phyloP scores from a whole-genome alignment of 1,140 invertebrate genomes.

The Apis dorsata region DNA sequence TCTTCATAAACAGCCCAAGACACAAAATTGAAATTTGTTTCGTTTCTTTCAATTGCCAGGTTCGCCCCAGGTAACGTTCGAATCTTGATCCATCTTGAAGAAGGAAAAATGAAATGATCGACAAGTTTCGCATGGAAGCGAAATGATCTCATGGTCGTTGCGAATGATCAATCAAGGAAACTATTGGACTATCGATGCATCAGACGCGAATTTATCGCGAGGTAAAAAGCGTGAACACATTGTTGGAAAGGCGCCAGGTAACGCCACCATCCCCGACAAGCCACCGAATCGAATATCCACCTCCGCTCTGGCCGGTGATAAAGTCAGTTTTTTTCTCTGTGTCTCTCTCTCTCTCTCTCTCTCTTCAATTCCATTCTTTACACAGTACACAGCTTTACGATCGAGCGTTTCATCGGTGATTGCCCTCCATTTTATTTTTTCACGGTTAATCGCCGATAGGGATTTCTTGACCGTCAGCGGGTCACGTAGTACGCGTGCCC shows the following conservation, averaged over 20 bases:
- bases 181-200: not conserved
- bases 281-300: constrained; percentile 12
- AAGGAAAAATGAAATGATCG: too few relatives aligned
- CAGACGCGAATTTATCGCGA: constrained; percentile 35
- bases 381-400: not conserved
- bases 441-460: not conserved
- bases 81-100: too few relatives aligned
- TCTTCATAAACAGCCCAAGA: too few relatives aligned
- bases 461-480: constrained; percentile 36
- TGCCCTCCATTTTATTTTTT: too few relatives aligned
- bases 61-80: too few relatives aligned
- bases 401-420: too few relatives aligned
- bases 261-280: constrained; percentile 22
- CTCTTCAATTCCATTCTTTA: not conserved
- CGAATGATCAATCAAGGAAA: not conserved
- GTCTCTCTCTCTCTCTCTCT: too few relatives aligned
- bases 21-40: too few relatives aligned
- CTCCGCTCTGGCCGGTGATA: not conserved
- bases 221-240: constrained; percentile 50
- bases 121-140: not conserved
- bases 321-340: not conserved
- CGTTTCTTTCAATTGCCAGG: too few relatives aligned
- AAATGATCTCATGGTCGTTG: not conserved
- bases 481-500: not conserved
- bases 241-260: constrained; percentile 54